Evolutionary conservation across 2,113 vertebrate genomes (phyloP), one percentile per base, ranked within the genome.

Genomic region (Trichechus manatus): DNA sequence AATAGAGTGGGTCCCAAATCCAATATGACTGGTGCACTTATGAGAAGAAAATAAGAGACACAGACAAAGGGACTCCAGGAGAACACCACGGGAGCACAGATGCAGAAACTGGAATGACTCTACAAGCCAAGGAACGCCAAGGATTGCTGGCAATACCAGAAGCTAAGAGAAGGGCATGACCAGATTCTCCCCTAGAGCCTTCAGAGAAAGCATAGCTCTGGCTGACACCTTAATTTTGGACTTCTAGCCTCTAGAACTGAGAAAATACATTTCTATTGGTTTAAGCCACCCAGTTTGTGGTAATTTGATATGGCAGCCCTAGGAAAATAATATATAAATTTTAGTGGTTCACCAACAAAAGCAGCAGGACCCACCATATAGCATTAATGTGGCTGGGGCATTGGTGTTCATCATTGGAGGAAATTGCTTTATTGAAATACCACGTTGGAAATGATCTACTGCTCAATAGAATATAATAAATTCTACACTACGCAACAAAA

Each of bases 291-390:
- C 53, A 56, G 53, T 56, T 68, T 33, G 31, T 33, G 10, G 14
- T 68, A 13, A 68, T 68, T 68, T 68, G 11, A 10, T 56, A 56
- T 56, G 53, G 53, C 15, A 56, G 53, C 53, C 53, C 53, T 5
- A 33, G 13, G 31, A 68, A 68, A 68, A 11, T 15, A 68, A 68
- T 13, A 68, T 14, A 68, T 47, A 74, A 39, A 93, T 86, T 63
- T 93, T 59, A 94, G 70, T 61, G 56, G 70, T 42, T 94, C 87
- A 92, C 83, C 77, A 89, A 87, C 33, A 44, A 90, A 1, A 77
- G 63, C 95, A 85, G n/a, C 47, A 68, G 64, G 44, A 74, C 11
- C 44, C 39, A 66, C 78, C 68, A 86, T 74, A 42, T 74, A 89
- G 63, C 63, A 91, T 33, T 77, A 33, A 79, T 10, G 33, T n/a